Base-by-base conservation (phyloP, 64 coral and sea anemone genomes). In the Astreopora myriophthalma region DNA sequence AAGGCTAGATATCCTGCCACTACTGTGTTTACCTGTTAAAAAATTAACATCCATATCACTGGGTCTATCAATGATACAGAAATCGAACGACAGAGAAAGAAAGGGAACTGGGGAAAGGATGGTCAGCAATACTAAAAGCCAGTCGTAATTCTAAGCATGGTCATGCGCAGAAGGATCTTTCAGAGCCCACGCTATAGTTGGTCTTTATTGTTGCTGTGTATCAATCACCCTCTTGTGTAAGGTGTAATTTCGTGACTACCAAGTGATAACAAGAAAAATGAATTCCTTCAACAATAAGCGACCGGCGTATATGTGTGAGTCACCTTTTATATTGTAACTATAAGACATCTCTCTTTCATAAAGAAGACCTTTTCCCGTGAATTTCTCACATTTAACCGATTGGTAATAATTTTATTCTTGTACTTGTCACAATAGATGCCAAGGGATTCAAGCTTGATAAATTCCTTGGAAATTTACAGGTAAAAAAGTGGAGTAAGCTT, bases 391-490 rank as follows among this genome's bases (percentile, higher is more conserved):
- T n/a, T n/a, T n/a, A n/a, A n/a, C n/a, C n/a, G n/a, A n/a, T n/a
- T n/a, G n/a, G n/a, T n/a, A n/a, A n/a, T n/a, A 17, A 16, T 32
- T 71, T 32, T 3, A 34, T 12, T 34, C 60, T 63, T 40, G 12
- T 19, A 8, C 29, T n/a, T n/a, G n/a, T n/a, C n/a, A n/a, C n/a
- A n/a, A n/a, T n/a, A 99, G 97, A 95, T 91, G 97, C 94, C 32
- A 99, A 99, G 63, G 97, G 95, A 42, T 99, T 99, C 71, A 95
- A 99, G 88, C 84, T 99, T 27, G 78, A 92, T 12, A 99, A 99
- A 87, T 91, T 99, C 23, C 87, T 99, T 89, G 94, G 90, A 87
- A 99, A 99, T 94, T 75, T 99, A 34, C 97, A 99, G 91, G 97
- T 99, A 24, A 39, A 32, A 83, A 49, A 55, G 51, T 16, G 51